Conservation (phyloP, 2,797 vertebrate genomes). For the Muscicapa striata region DNA sequence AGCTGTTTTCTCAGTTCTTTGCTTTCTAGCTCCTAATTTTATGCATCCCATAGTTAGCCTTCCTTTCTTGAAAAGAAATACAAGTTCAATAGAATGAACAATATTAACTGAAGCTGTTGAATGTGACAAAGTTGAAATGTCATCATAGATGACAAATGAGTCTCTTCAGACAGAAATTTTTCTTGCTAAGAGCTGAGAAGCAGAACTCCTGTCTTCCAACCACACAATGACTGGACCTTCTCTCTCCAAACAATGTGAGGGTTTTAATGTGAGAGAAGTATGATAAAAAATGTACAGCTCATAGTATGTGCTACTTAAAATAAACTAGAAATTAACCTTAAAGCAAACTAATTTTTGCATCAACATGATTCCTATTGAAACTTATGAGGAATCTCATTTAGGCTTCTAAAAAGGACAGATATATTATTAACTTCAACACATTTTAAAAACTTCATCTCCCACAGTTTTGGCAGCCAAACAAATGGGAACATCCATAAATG, state of each 20-base stretch:
- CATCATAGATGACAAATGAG: neutral
- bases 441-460: neutral
- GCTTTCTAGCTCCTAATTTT: neutral
- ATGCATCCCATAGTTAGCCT: neutral
- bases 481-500: neutral
- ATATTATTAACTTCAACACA: neutral
- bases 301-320: neutral
- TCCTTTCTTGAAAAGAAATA: neutral
- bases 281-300: neutral
- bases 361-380: neutral
- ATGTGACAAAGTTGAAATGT: neutral
- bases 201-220: neutral
- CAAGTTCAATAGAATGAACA: neutral
- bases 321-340: neutral
- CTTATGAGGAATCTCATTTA: neutral
- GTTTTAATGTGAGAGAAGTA: neutral
- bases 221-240: neutral
- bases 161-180: neutral
- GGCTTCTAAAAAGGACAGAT: neutral
- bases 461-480: neutral
- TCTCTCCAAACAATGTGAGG: neutral
- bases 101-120: neutral
- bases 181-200: neutral
- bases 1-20: neutral
- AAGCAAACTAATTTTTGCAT: neutral